Evolutionary conservation across 2,888 invertebrate genomes (phyloP), one percentile per base, ranked within the genome.

Genomic region (Daptonema setosum): DNA sequence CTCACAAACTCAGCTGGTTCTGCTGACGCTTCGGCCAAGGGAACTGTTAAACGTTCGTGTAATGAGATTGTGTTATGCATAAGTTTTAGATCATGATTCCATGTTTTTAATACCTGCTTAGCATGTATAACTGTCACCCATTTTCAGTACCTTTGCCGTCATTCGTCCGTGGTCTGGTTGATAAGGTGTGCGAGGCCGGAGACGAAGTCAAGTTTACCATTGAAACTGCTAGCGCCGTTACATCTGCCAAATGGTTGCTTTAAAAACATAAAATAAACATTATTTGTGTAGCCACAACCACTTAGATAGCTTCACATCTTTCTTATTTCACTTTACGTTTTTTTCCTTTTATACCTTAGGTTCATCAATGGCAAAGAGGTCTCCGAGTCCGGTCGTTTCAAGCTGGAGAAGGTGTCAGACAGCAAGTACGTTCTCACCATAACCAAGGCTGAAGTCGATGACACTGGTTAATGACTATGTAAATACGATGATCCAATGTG

Each of bases 191-290:
- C 1, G 82, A 83, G 59, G 87, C 85, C 66, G 87, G 88, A 0
- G 81, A 83, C 58, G 83, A 83, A 0, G 77, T 90, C 50, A 82
- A 81, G 59, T 74, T 91, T 63, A 82, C 83, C 65, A 83, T 87
- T 26, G 83, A 86, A 68, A 82, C 87, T 26, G 81, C 82, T 60
- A 86, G 83, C 24, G 82, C 82, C 54, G 90, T 90, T 0, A 81
- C 83, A 59, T 86, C 90, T 17, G 81, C 80, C 65, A 84, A 82
- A 73, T 91, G 90, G 90, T 88, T 3, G 17, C 8, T 35, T n/a
- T n/a, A n/a, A n/a, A n/a, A n/a, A n/a, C n/a, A n/a, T n/a, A n/a
- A n/a, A n/a, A n/a, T n/a, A n/a, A n/a, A n/a, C n/a, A n/a, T n/a
- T n/a, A n/a, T n/a, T n/a, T n/a, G n/a, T n/a, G n/a, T n/a, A n/a